These are phyloP conservation scores for Dicyrtoma fusca DNA, from an alignment of 2,888 invertebrate species.

Conservation along the genomic window DNA sequence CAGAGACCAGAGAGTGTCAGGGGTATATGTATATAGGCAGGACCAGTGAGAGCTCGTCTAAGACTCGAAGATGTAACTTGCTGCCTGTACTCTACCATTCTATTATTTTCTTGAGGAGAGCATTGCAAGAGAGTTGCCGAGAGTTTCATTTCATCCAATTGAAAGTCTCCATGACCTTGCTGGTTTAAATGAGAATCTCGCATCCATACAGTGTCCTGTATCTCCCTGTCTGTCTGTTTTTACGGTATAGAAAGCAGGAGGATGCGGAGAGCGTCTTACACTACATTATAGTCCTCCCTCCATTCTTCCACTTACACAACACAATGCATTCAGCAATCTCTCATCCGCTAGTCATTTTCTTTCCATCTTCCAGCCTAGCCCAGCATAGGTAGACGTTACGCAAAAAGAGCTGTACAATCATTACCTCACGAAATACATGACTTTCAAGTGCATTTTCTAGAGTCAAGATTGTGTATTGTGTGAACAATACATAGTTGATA, in stretches of 20 bases:
- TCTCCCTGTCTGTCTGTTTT: neutral
- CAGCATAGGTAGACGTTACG: too few species aligned
- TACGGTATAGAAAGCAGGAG: too few species aligned
- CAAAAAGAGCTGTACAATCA: too few species aligned
- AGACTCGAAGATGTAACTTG: too few species aligned
- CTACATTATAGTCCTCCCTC: too few species aligned
- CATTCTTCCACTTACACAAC: neutral
- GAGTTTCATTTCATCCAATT: conserved; percentile 15
- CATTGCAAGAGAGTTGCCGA: too few species aligned
- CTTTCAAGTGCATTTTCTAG: neutral
- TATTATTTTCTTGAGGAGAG: conserved; percentile 15
- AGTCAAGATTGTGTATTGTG: neutral
- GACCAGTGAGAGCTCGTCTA: neutral
- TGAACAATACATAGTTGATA: neutral
- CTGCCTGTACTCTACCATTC: neutral
- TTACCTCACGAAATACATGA: too few species aligned
- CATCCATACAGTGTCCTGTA: neutral
- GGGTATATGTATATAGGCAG: neutral
- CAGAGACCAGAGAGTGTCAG: neutral
- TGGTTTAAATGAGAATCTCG: conserved; percentile 32
- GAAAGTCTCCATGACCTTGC: conserved; percentile 40
- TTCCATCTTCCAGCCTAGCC: neutral
- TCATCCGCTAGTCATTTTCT: neutral
- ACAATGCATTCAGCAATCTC: neutral
- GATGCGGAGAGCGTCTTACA: too few species aligned